Percentiles rank a stretch among this genome's conserved stretches.
phyloP scores from a whole-genome alignment of 2,888 invertebrate species.

The Meliscaeva auricollis region DNA sequence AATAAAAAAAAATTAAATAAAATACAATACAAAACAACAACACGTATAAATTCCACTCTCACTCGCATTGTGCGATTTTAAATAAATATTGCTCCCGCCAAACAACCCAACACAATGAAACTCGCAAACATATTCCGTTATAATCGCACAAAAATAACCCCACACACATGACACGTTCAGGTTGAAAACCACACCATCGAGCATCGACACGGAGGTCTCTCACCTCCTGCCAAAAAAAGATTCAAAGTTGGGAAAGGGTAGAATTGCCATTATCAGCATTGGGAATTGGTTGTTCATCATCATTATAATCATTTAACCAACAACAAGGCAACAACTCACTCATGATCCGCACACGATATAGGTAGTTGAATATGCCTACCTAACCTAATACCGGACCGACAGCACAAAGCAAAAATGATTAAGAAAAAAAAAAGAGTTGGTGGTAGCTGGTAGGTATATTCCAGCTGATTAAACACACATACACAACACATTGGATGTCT shows the following conservation, averaged over 20 bases:
- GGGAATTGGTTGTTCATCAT: conserved; percentile 58
- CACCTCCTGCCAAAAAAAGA: neutral
- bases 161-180: neutral
- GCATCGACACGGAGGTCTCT: neutral
- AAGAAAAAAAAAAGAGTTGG: neutral
- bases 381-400: neutral
- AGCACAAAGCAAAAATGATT: neutral
- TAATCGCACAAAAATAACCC: conserved; percentile 17
- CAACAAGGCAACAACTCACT: conserved; percentile 7
- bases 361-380: neutral
- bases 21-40: neutral
- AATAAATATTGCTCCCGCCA: conserved; percentile 20
- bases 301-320: conserved; percentile 40
- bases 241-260: neutral
- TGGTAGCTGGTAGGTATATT: neutral
- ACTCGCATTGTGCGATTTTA: conserved; percentile 29
- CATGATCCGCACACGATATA: neutral
- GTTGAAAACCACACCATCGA: conserved; percentile 10
- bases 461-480: conserved; percentile 5
- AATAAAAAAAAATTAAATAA: neutral
- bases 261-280: conserved; percentile 20
- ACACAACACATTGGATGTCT: neutral
- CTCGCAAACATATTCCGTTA: conserved; percentile 11
- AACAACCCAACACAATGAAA: conserved; percentile 23
- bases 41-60: conserved; percentile 19